Evolutionary conservation across 2,888 invertebrate genomes (phyloP).

Genomic region (Tachina grossa): DNA sequence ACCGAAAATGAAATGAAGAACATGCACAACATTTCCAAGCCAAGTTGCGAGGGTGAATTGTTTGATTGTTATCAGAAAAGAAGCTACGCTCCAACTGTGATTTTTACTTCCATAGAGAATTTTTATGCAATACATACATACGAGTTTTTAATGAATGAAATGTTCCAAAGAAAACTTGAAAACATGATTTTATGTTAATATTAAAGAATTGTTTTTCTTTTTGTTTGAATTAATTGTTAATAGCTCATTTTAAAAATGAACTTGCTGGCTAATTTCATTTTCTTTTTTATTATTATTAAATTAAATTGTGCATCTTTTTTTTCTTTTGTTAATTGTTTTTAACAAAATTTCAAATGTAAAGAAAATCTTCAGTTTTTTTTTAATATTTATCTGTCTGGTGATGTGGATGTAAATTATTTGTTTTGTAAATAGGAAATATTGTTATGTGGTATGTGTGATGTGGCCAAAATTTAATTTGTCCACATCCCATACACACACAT

Average conservation of each 20-base stretch:
- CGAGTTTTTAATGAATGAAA: neutral
- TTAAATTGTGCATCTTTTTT: constrained; percentile 32
- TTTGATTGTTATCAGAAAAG: neutral
- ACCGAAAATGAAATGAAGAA: constrained; percentile 25
- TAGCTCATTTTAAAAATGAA: neutral
- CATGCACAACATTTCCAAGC: constrained; percentile 29
- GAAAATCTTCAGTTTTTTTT: neutral
- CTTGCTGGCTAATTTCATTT: constrained; percentile 18
- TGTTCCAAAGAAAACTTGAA: neutral
- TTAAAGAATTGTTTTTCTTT: neutral
- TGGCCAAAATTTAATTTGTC: constrained; percentile 11
- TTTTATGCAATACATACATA: neutral
- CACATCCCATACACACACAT: constrained; percentile 5
- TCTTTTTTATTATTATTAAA: constrained; percentile 36
- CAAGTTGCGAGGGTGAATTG: neutral
- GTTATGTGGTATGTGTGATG: constrained; percentile 8
- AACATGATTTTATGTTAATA: neutral
- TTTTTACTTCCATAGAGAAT: neutral
- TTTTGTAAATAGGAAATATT: constrained; percentile 20
- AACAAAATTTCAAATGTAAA: constrained; percentile 6
- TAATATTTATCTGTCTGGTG: constrained; percentile 27
- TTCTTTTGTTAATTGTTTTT: constrained; percentile 28
- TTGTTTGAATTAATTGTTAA: neutral
- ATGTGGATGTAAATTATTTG: neutral
- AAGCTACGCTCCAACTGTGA: constrained; percentile 4